Percentiles rank a stretch among this genome's conserved stretches.
These are phyloP conservation scores for Epiblema foenella DNA, from an alignment of 2,888 invertebrate species.

Conservation along the genomic window DNA sequence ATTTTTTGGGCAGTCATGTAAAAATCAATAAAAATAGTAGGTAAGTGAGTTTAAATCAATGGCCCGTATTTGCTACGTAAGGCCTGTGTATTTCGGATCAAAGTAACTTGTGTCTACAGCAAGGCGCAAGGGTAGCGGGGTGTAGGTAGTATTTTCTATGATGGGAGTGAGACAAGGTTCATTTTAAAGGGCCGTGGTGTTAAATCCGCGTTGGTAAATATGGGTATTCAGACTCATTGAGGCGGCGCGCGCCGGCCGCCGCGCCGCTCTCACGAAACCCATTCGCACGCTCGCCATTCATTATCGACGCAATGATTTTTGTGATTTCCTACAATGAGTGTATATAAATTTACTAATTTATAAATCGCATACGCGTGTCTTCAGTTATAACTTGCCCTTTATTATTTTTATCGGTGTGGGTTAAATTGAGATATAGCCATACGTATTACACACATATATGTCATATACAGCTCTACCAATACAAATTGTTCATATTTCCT, in stretches of 20 bases:
- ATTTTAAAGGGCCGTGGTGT: constrained; percentile 11
- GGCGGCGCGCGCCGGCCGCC: constrained; percentile 43
- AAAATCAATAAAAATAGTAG: no score
- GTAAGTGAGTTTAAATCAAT: constrained; percentile 4
- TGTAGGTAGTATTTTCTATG: constrained; percentile 4
- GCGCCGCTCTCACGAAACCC: constrained; percentile 53
- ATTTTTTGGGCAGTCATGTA: no score
- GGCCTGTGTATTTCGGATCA: constrained; percentile 32
- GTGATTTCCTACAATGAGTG: constrained; percentile 45
- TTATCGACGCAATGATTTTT: constrained; percentile 47
- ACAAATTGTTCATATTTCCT: no score
- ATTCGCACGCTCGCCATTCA: constrained; percentile 48
- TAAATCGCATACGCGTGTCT: constrained; percentile 52
- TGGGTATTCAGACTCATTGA: constrained; percentile 42
- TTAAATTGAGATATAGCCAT: background rate
- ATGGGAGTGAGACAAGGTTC: constrained; percentile 7
- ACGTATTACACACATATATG: no score
- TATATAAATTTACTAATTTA: constrained; percentile 47
- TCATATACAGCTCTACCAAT: no score
- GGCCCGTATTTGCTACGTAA: constrained; percentile 35
- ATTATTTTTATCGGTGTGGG: background rate
- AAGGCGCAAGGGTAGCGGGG: background rate
- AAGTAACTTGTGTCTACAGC: constrained; percentile 34
- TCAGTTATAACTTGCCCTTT: constrained; percentile 42
- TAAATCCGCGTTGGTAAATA: constrained; percentile 34